Evolutionary conservation across 2,888 invertebrate genomes (phyloP).

Genomic region (Latheticus oryzae): DNA sequence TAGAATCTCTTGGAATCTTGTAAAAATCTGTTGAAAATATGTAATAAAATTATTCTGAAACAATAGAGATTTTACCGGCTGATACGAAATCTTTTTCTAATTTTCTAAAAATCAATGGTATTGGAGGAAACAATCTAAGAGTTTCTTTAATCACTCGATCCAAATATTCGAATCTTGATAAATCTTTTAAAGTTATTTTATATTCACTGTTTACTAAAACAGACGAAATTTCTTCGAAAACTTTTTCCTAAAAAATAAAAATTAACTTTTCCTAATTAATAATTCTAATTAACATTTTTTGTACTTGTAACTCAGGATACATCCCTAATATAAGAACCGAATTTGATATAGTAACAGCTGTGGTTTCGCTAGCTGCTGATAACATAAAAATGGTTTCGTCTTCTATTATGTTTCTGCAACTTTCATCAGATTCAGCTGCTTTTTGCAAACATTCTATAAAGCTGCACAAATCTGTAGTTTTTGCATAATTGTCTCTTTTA

Average conservation of each 20-base stretch:
- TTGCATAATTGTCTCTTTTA: too few species aligned
- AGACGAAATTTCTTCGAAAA: too few species aligned
- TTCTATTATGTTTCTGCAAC: constrained; percentile 8
- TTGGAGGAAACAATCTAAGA: constrained; percentile 5
- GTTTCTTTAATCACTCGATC: constrained; percentile 21
- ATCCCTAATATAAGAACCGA: constrained; percentile 2
- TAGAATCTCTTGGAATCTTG: not conserved
- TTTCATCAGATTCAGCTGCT: too few species aligned
- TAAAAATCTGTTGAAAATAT: not conserved
- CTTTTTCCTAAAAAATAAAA: too few species aligned
- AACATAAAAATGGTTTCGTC: constrained; percentile 17
- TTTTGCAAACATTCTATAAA: too few species aligned
- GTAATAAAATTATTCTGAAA: not conserved
- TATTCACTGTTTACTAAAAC: too few species aligned
- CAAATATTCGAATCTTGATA: constrained; percentile 7
- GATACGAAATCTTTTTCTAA: not conserved
- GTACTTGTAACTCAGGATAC: constrained; percentile 5
- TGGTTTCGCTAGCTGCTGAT: constrained; percentile 9
- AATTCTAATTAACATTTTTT: not conserved
- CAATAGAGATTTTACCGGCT: not conserved
- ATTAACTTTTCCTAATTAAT: too few species aligned
- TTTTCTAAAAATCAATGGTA: constrained; percentile 1
- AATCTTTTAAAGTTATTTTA: too few species aligned
- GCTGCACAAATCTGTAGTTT: too few species aligned
- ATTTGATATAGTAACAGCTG: constrained; percentile 1